phyloP scores from a whole-genome alignment of 2,113 vertebrate genomes.

The Lates calcarifer region DNA sequence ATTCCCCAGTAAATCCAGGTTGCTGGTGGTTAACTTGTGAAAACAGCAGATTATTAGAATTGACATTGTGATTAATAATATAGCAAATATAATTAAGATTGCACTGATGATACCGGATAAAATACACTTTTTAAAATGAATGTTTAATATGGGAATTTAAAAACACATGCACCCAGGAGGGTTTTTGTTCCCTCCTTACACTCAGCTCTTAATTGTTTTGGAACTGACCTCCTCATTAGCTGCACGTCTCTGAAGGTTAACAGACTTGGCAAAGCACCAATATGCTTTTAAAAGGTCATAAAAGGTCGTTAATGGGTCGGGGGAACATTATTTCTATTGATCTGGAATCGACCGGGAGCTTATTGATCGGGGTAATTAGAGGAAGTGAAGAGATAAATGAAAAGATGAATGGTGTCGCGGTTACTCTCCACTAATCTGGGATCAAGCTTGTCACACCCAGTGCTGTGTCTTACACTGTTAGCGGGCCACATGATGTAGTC shows the following conservation, averaged over 20 bases:
- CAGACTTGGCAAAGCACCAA: background rate
- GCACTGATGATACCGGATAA: no score
- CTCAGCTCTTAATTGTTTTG: slow-evolving; percentile 15
- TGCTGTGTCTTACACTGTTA: slow-evolving; percentile 20
- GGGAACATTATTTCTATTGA: slow-evolving; percentile 62
- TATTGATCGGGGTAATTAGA: slow-evolving; percentile 41
- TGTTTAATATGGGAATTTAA: no score
- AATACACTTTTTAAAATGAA: background rate
- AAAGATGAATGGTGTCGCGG: slow-evolving; percentile 35
- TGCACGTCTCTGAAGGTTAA: background rate
- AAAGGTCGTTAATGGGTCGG: slow-evolving; percentile 51
- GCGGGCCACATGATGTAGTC: slow-evolving; percentile 3
- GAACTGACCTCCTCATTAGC: slow-evolving; percentile 18
- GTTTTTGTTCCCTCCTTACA: background rate
- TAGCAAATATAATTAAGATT: background rate
- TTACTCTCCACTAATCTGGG: slow-evolving; percentile 35
- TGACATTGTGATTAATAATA: background rate
- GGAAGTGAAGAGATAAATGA: slow-evolving; percentile 15
- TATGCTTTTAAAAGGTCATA: slow-evolving; percentile 50
- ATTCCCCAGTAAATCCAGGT: background rate
- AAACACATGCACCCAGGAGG: background rate
- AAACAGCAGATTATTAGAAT: background rate
- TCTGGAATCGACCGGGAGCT: slow-evolving; percentile 28
- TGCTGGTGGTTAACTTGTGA: background rate
- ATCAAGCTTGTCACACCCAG: slow-evolving; percentile 22